Base-by-base conservation (phyloP, 2,797 vertebrate genomes). In the Hydrophis major region DNA sequence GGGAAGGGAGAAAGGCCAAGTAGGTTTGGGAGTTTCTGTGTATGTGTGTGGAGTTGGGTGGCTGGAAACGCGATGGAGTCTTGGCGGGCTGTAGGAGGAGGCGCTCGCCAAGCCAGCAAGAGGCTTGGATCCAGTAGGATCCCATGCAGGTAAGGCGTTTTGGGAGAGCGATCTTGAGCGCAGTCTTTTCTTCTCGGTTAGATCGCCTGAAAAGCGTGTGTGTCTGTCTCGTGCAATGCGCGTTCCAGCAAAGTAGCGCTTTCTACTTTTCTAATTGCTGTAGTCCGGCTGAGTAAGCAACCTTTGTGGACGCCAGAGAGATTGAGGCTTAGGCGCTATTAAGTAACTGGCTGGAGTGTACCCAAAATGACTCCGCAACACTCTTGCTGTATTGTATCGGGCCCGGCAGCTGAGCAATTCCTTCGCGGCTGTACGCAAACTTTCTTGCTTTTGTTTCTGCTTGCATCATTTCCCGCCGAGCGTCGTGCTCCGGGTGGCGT, bases 101-200 rank as follows among this genome's bases (percentile, higher is more conserved):
- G 93, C 69, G 88, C n/a, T 3, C 0, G 13, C 55, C 0, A 74
- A 56, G 87, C 57, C 69, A 95, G 91, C 10, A 91, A 56, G 86
- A 86, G 92, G 0, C 32, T 14, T 37, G n/a, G 14, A 0, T 2
- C 1, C 91, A 96, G 94, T 63, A 95, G 95, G 83, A 59, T 87
- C 87, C 91, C 96, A 60, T 98, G 98, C 97, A 97, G 98, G 98
- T 98, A 96, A n/a, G 50, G 13, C 12, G 27, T 7, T 74, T 55
- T 4, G 1, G 4, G 4, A 12, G 6, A 7, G 0, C 1, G 4
- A 28, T 12, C 90, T 47, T 25, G 74, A 83, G 20, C 20, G 10
- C 20, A 20, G 37, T 22, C 37, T 11, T 22, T 42, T 18, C 37
- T 37, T 78, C 37, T 83, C 37, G 20, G 10, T 10, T 83, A 25